Evolutionary conservation across 2,888 invertebrate genomes (phyloP).

Genomic region (Parapristionchus giblindavisi): DNA sequence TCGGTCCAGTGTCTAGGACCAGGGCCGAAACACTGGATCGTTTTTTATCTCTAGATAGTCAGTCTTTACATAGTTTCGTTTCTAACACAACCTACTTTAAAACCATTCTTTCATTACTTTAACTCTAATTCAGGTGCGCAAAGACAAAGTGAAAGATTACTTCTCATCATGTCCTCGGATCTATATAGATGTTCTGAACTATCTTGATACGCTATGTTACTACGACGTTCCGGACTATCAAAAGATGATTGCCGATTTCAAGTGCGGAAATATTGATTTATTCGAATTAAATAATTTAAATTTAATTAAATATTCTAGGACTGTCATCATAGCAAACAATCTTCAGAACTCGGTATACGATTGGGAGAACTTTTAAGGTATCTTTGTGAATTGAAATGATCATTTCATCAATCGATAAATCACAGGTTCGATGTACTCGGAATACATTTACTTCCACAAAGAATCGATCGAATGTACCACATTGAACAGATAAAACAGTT

Average conservation of each 20-base stretch:
- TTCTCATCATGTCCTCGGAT: constrained; percentile 55
- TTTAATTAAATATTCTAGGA: constrained; percentile 1
- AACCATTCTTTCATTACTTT: constrained; percentile 43
- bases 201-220: constrained; percentile 41
- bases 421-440: too few species aligned
- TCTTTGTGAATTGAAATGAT: too few species aligned
- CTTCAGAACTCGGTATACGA: constrained; percentile 32
- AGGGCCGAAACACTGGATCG: too few species aligned
- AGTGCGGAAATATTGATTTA: neutral
- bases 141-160: neutral
- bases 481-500: too few species aligned
- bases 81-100: too few species aligned
- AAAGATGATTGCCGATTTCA: constrained; percentile 38
- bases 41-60: too few species aligned
- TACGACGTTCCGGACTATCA: constrained; percentile 60
- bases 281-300: neutral
- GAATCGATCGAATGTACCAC: too few species aligned
- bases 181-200: constrained; percentile 47
- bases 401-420: too few species aligned
- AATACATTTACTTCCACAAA: too few species aligned
- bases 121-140: neutral
- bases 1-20: too few species aligned
- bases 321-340: constrained; percentile 19
- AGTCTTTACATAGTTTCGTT: too few species aligned
- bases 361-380: too few species aligned